phyloP scores from a whole-genome alignment of 2,797 vertebrate genomes.

The Halcyon chelicuti region DNA sequence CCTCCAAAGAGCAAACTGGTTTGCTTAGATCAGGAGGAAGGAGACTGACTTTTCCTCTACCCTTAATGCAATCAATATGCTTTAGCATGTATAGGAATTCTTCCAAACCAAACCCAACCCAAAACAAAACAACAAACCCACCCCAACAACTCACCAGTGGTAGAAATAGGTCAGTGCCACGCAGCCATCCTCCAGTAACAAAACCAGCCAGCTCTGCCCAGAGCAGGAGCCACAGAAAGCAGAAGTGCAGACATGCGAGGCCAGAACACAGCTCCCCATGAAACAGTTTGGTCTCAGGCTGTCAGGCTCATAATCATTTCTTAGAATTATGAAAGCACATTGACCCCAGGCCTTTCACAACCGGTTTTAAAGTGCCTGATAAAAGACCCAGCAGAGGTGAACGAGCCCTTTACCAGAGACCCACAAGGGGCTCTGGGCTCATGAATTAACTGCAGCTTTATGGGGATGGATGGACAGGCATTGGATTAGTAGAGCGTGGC shows the following conservation, averaged over 20 bases:
- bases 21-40: background rate
- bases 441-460: conserved; percentile 59
- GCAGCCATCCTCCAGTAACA: background rate
- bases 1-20: background rate
- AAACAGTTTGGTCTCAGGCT: background rate
- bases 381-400: conserved; percentile 17
- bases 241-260: background rate
- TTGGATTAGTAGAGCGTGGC: conserved; percentile 32
- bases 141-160: background rate
- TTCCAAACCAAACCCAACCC: too few species aligned
- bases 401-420: background rate
- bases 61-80: background rate
- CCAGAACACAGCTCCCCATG: background rate
- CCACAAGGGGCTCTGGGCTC: background rate
- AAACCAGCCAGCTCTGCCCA: background rate
- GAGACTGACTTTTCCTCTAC: background rate
- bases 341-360: conserved; percentile 7
- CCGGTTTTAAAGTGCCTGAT: conserved; percentile 16
- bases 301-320: background rate
- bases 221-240: background rate
- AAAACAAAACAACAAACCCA: too few species aligned
- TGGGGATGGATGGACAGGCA: conserved; percentile 42
- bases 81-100: background rate
- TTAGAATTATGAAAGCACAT: conserved; percentile 35
- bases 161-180: background rate